phyloP scores from a whole-genome alignment of 1,140 invertebrate species.

The Amyelois transitella region DNA sequence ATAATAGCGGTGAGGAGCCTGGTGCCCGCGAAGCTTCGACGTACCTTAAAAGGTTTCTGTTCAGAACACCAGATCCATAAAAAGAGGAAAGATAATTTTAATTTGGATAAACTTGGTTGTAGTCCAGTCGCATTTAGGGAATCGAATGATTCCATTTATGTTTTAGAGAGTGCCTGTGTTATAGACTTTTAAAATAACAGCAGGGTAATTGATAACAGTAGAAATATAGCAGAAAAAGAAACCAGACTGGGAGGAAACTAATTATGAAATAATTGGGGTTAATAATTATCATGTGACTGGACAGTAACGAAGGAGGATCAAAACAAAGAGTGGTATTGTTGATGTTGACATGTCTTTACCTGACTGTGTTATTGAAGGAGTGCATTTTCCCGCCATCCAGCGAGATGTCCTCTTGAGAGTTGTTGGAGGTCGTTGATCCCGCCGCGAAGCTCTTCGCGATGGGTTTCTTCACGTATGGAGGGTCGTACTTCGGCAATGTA shows the following conservation, averaged over 20 bases:
- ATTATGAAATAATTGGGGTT: background rate
- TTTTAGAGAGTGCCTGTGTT: background rate
- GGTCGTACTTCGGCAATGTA: constrained; percentile 89
- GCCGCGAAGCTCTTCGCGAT: constrained; percentile 81
- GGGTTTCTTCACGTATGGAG: constrained; percentile 88
- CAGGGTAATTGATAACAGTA: too few species aligned
- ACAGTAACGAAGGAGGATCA: background rate
- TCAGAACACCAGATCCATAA: constrained; percentile 61
- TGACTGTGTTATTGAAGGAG: constrained; percentile 87
- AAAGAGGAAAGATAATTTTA: constrained; percentile 62
- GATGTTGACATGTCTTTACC: constrained; percentile 73
- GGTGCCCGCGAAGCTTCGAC: constrained; percentile 51
- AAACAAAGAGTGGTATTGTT: background rate
- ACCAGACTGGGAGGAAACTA: background rate
- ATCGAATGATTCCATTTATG: background rate
- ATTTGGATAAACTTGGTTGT: constrained; percentile 19
- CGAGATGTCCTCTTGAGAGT: constrained; percentile 83
- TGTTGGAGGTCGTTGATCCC: constrained; percentile 78
- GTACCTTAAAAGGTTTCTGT: constrained; percentile 71
- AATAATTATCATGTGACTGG: background rate
- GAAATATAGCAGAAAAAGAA: background rate
- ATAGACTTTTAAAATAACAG: background rate
- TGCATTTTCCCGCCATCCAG: constrained; percentile 86
- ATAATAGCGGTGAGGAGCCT: constrained; percentile 46
- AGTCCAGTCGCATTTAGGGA: background rate